Evolutionary conservation across 2,888 invertebrate genomes (phyloP).

Genomic region (Xestia c-nigrum): DNA sequence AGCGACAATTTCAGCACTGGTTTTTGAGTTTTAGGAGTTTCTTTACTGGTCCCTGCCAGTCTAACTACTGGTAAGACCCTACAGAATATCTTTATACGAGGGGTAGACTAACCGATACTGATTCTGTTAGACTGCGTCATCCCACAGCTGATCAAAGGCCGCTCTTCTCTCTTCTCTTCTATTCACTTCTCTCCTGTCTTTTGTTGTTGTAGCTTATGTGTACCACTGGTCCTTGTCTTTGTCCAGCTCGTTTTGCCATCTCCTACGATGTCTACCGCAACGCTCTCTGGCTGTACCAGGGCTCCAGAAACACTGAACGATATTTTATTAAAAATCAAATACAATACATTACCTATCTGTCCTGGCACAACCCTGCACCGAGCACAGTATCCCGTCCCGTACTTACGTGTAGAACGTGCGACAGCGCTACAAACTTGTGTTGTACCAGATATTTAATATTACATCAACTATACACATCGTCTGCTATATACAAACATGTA

Average conservation of each 20-base stretch:
- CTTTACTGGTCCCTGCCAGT: no score
- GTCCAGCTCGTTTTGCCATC: no score
- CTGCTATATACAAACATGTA: not conserved
- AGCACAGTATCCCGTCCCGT: conserved; percentile 73
- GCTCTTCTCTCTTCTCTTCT: no score
- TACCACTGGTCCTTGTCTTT: no score
- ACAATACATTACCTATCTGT: not conserved
- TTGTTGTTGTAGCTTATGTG: no score
- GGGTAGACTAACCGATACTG: not conserved
- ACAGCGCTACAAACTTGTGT: conserved; percentile 72
- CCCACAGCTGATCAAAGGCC: no score
- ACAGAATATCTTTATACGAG: not conserved
- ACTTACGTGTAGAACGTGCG: conserved; percentile 69
- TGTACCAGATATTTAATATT: conserved; percentile 66
- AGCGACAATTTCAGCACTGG: not conserved
- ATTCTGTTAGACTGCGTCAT: no score
- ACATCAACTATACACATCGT: conserved; percentile 57
- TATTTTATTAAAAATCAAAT: not conserved
- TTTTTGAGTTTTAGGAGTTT: not conserved
- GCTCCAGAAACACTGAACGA: no score
- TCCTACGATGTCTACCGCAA: no score
- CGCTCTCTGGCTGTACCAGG: no score
- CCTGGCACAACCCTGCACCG: conserved; percentile 61
- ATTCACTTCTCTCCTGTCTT: no score
- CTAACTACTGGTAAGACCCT: no score